These are phyloP conservation scores for Euleptes europaea DNA, from an alignment of 2,113 vertebrate genomes.

Conservation along the genomic window DNA sequence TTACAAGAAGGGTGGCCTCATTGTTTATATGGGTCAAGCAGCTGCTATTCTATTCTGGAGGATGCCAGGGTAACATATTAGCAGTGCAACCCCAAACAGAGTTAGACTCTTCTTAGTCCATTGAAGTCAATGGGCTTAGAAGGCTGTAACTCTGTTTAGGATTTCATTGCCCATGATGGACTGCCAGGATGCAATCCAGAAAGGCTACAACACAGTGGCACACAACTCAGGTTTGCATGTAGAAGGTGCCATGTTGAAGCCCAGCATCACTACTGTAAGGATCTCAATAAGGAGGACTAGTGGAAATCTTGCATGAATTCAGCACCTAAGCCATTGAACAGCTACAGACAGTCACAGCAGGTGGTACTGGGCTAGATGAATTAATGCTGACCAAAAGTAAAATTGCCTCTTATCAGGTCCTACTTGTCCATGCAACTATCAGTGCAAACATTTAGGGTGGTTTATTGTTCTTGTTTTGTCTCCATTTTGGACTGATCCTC, in stretches of 20 bases:
- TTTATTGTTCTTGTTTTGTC: neutral
- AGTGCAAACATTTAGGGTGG: neutral
- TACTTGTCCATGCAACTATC: neutral
- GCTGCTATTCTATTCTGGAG: neutral
- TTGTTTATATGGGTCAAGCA: rapidly evolving
- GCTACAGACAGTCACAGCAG: neutral
- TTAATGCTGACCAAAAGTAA: neutral
- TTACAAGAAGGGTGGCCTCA: neutral
- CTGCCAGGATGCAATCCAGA: neutral
- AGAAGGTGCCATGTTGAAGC: no score
- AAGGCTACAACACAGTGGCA: no score
- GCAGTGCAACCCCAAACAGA: neutral
- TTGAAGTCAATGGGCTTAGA: no score
- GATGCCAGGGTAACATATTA: neutral
- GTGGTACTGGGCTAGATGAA: neutral
- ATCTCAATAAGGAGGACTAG: neutral
- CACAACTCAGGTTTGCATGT: no score
- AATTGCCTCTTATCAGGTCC: neutral
- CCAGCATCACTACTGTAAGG: neutral
- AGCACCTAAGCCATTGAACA: neutral
- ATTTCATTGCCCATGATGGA: neutral
- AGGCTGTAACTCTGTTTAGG: no score
- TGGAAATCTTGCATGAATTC: neutral
- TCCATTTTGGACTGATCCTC: neutral
- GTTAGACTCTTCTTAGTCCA: no score